These are phyloP conservation scores for Teleopsis dalmanni DNA, from an alignment of 1,140 invertebrate genomes.

Conservation along the genomic window DNA sequence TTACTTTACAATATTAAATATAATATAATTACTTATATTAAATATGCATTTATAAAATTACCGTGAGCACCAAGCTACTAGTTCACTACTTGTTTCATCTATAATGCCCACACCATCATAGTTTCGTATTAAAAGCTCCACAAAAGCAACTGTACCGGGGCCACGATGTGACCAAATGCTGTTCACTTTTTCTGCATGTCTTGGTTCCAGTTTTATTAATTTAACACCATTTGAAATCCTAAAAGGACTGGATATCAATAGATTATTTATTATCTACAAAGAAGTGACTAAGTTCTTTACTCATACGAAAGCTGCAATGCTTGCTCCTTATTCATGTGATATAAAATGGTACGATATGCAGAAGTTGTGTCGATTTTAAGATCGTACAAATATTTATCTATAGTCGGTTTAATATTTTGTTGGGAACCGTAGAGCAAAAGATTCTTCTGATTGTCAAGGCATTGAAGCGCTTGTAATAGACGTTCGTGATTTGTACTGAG, in stretches of 20 bases:
- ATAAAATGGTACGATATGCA: slow-evolving; percentile 14
- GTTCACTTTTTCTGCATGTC: slow-evolving; percentile 23
- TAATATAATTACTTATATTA: too few relatives aligned
- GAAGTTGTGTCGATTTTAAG: slow-evolving; percentile 3
- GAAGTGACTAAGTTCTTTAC: background rate
- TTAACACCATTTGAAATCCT: slow-evolving; percentile 22
- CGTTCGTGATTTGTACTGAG: slow-evolving; percentile 7
- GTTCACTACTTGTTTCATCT: slow-evolving; percentile 17
- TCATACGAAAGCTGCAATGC: slow-evolving; percentile 15
- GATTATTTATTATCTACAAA: background rate
- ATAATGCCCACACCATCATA: slow-evolving; percentile 27
- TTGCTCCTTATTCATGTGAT: slow-evolving; percentile 17
- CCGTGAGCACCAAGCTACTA: slow-evolving; percentile 29
- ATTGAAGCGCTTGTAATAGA: slow-evolving; percentile 13
- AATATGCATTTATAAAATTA: too few relatives aligned
- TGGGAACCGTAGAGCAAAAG: slow-evolving; percentile 17
- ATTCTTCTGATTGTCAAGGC: slow-evolving; percentile 1
- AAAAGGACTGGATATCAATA: background rate
- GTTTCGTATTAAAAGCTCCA: slow-evolving; percentile 18
- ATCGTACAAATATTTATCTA: slow-evolving; percentile 11
- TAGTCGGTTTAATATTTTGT: slow-evolving; percentile 14
- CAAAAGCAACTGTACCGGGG: slow-evolving; percentile 19
- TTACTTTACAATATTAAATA: background rate
- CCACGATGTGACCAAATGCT: slow-evolving; percentile 31
- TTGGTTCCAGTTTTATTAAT: slow-evolving; percentile 8